phyloP scores from a whole-genome alignment of 1,140 invertebrate species.

The Pachyrhynchus sulphureomaculatus region DNA sequence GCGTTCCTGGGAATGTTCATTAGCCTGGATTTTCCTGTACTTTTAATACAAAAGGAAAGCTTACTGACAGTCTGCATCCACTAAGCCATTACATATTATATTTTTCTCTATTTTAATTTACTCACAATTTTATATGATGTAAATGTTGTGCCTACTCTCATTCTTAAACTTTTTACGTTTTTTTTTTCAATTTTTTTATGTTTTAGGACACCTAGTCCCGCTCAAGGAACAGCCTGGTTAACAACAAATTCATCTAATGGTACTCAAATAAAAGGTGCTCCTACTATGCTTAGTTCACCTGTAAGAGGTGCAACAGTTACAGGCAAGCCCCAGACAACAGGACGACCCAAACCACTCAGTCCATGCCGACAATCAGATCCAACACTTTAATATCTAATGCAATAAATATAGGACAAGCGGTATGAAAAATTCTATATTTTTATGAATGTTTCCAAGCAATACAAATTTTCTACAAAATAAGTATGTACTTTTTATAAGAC shows the following conservation, averaged over 20 bases:
- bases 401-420: constrained; percentile 44
- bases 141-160: too few species aligned
- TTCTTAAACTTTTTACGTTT: too few species aligned
- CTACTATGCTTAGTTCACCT: constrained; percentile 45
- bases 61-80: too few species aligned
- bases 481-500: too few species aligned
- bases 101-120: too few species aligned
- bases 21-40: too few species aligned
- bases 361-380: constrained; percentile 41
- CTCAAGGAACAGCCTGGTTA: constrained; percentile 47
- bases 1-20: too few species aligned
- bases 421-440: constrained; percentile 18
- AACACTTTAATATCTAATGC: constrained; percentile 47
- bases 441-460: too few species aligned
- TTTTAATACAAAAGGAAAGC: too few species aligned
- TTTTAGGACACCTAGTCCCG: constrained; percentile 46
- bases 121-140: too few species aligned
- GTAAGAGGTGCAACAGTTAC: constrained; percentile 44
- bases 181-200: constrained; percentile 36
- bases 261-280: constrained; percentile 47
- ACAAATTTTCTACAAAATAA: too few species aligned
- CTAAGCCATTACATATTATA: too few species aligned
- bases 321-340: constrained; percentile 43
- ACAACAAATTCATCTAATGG: constrained; percentile 45
- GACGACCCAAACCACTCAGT: constrained; percentile 40